Base-by-base conservation (phyloP, 1,140 invertebrate species). In the Rhagoletis zephyria region DNA sequence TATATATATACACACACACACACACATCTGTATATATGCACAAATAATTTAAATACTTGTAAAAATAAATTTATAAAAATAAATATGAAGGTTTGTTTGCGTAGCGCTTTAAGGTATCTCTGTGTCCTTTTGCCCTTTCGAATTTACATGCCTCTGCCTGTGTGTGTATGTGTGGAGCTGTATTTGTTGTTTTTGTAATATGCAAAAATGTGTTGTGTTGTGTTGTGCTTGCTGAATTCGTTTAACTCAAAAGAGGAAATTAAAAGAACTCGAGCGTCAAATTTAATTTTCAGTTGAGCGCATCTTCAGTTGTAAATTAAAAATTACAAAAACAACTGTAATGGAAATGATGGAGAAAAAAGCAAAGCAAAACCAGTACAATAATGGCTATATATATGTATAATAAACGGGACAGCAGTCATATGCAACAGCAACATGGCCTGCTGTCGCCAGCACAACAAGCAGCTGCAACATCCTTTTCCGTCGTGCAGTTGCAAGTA, bases 241-340 rank as follows among this genome's bases (percentile, higher is more conserved):
- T 81, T 81, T 81, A 81, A 81, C 51, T 81, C 48, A 81, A 81
- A 81, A 81, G 74, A 81, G 74, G 74, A 81, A 81, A 81, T 81
- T 81, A 81, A 81, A 81, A 81, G 74, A 81, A 81, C 74, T 81
- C 74, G 74, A 81, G 74, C 74, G 74, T 81, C 74, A 81, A 81
- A 81, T 81, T 81, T 81, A 81, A 81, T 81, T 81, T 81, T 81
- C 74, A 81, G 74, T 81, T 81, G 74, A 81, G 74, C 74, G 74
- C 74, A 81, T 81, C 74, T 81, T 81, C 74, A 59, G 74, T 81
- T 81, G 74, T 81, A 81, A 81, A 81, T 81, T 81, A 81, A 81
- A 81, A 81, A 81, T 81, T 81, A 81, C 74, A 81, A 19, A 0
- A 81, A 81, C 74, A 81, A 81, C 48, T 48, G 74, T 48, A 81